Percentiles rank a stretch among this genome's conserved stretches.
Conservation (phyloP, 2,113 vertebrate species). For the Sinosuthora webbiana region DNA sequence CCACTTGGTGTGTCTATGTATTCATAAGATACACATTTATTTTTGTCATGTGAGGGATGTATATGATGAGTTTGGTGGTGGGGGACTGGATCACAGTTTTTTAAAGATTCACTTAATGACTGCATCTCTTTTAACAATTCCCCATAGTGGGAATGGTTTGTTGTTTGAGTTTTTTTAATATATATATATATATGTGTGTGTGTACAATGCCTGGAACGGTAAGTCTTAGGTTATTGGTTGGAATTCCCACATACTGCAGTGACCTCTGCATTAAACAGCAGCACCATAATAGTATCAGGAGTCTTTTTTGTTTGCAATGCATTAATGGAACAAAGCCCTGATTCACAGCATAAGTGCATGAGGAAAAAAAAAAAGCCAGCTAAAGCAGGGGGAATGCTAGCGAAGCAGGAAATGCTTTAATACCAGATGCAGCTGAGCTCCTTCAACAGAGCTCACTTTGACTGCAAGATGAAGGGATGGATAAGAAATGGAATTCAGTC, state of each 20-base stretch:
- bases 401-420: conserved; percentile 6
- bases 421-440: conserved; percentile 15
- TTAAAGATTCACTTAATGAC: neutral
- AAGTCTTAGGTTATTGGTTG: neutral
- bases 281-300: neutral
- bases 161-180: neutral
- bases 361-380: neutral
- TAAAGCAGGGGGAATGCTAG: neutral
- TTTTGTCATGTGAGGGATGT: neutral
- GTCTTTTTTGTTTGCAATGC: neutral
- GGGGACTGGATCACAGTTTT: neutral
- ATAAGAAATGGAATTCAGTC: neutral
- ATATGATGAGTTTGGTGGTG: neutral
- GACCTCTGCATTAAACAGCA: neutral
- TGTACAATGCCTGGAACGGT: neutral
- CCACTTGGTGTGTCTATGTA: neutral
- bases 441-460: neutral
- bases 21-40: neutral
- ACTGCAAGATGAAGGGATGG: neutral
- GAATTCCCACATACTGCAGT: neutral
- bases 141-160: neutral
- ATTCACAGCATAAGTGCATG: neutral
- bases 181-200: neutral
- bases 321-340: neutral
- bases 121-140: neutral